Conservation (phyloP, 2,888 invertebrate species). For the Rhaphigaster nebulosa region DNA sequence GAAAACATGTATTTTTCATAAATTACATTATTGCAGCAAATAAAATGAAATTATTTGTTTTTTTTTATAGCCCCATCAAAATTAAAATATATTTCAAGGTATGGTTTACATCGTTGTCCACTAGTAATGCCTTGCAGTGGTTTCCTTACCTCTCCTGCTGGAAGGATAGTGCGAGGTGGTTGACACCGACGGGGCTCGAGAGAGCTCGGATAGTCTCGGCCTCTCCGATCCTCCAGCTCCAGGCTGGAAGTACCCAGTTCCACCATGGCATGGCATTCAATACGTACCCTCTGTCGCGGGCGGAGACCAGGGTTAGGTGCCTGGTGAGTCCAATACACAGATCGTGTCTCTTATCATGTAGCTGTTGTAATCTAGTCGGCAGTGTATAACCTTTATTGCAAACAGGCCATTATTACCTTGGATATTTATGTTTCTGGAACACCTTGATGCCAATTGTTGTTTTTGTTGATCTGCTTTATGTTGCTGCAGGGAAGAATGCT, state of each 20-base stretch:
- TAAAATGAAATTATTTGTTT: too few relatives aligned
- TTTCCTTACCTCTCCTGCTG: neutral
- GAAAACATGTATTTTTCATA: too few relatives aligned
- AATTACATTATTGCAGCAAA: too few relatives aligned
- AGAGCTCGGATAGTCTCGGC: neutral
- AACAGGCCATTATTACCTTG: neutral
- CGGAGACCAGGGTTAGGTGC: conserved; percentile 60
- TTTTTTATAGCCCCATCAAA: too few relatives aligned
- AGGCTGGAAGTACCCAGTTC: conserved; percentile 54
- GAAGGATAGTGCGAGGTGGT: neutral
- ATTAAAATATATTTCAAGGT: too few relatives aligned
- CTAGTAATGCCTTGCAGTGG: too few relatives aligned
- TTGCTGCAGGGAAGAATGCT: neutral
- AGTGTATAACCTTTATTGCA: too few relatives aligned
- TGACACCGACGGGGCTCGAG: neutral
- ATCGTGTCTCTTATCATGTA: neutral
- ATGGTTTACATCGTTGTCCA: too few relatives aligned
- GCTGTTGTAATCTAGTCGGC: neutral
- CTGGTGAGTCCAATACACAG: conserved; percentile 47
- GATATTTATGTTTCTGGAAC: neutral
- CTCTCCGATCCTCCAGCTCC: conserved; percentile 16
- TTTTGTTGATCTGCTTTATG: neutral
- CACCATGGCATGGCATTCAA: conserved; percentile 62
- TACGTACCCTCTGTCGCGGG: conserved; percentile 63
- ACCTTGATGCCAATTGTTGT: neutral